Evolutionary conservation across 2,888 invertebrate species (phyloP), one percentile per base, ranked within the genome.

Genomic region (Drosophila prolongata): DNA sequence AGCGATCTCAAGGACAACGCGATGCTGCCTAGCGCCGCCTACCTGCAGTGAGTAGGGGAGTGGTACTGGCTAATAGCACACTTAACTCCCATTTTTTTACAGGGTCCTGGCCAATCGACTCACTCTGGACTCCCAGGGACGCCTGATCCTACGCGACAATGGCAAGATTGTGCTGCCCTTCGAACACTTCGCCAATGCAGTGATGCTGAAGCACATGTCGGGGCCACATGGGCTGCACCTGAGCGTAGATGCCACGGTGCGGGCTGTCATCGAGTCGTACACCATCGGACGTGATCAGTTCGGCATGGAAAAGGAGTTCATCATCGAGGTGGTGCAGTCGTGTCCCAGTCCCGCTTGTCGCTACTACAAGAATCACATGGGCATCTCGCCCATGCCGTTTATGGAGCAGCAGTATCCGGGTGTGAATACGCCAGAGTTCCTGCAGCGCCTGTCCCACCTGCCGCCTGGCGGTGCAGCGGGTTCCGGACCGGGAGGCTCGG

Each of bases 181-280:
- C 92, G 97, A 97, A 92, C 97, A 97, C 91, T 97, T 97, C 93
- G 97, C 97, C 1, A 97, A 97, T 93, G 97, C 97, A 58, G 97
- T 97, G 6, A 97, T 97, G 97, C 91, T 97, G 78, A 97, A 97
- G 90, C 97, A 97, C 89, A 97, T 97, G 96, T 96, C 96, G 89
- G 97, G 97, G 0, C 97, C 97, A 0, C 97, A 97, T 91, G 97
- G 97, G 1, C 93, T 97, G 56, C 97, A 97, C 93, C 93, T 97
- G 65, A 96, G 96, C 43, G 93, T 97, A 56, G 97, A 97, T 92
- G 96, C 96, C 38, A 97, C 97, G 13, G 96, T 97, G 38, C 93
- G 97, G 91, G 96, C 97, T 58, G 97, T 96, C 35, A 96, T 97
- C 92, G 97, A 97, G 90, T 96, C 96, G 2, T 97, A 97, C 83